Percentiles rank a stretch among this genome's conserved stretches.
phyloP scores from a whole-genome alignment of 2,888 invertebrate genomes.

The Scaptomyza reducta region DNA sequence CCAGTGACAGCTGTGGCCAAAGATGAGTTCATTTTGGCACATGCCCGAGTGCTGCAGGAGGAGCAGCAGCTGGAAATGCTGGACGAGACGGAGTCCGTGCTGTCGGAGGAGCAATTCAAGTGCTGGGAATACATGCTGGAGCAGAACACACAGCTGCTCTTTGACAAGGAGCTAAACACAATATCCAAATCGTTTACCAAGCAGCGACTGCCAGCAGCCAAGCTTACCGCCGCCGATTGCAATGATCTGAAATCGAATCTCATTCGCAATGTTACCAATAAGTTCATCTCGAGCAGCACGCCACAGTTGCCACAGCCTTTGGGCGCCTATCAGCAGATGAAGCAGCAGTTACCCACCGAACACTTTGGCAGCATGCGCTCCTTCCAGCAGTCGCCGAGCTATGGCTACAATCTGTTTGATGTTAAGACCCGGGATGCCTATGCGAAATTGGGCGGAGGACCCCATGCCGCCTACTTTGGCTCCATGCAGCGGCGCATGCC shows the following conservation, averaged over 20 bases:
- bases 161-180: constrained; percentile 94
- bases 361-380: constrained; percentile 93
- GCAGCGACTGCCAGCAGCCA: constrained; percentile 44
- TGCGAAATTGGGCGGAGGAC: constrained; percentile 86
- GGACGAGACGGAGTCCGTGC: constrained; percentile 86
- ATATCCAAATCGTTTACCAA: constrained; percentile 87
- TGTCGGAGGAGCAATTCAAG: constrained; percentile 94
- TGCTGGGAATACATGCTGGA: constrained; percentile 97
- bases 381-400: constrained; percentile 87
- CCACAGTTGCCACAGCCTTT: constrained; percentile 86
- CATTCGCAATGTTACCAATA: constrained; percentile 80
- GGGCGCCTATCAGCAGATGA: constrained; percentile 51
- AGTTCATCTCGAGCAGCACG: constrained; percentile 89
- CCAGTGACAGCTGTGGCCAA: constrained; percentile 52
- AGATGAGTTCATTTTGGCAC: constrained; percentile 82
- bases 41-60: constrained; percentile 86
- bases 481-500: constrained; percentile 93
- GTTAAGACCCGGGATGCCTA: constrained; percentile 64
- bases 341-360: constrained; percentile 74
- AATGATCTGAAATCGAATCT: constrained; percentile 78
- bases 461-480: constrained; percentile 94
- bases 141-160: constrained; percentile 94
- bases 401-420: constrained; percentile 74
- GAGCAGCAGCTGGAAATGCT: constrained; percentile 85
- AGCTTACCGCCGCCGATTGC: constrained; percentile 52